Base-by-base conservation (phyloP, 2,888 invertebrate genomes). In the Girardia tigrina region DNA sequence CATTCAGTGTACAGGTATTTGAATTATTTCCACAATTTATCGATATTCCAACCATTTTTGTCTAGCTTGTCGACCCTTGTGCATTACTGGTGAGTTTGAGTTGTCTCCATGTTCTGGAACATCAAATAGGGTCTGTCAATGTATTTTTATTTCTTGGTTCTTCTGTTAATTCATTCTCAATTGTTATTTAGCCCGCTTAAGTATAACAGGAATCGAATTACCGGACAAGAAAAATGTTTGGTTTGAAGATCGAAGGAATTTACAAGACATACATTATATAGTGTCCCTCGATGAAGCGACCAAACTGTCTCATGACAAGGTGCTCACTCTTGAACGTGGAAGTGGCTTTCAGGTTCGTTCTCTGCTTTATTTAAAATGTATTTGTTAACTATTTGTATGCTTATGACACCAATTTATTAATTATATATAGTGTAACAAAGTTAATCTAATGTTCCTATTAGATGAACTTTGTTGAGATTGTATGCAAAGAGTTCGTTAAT, bases 181-280 rank as follows among this genome's bases (percentile, higher is more conserved):
- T 36, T 12, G 8, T 16, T 8, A 12, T 36, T 36, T 16, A 36
- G 36, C 36, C 8, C 8, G 36, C 8, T 36, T 36, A 36, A 36
- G 36, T 36, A 36, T 36, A 12, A 12, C 72, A 6, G 72, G 72
- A 6, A 26, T 72, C 6, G 27, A 72, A n/a, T n/a, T 72, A n/a
- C 72, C 72, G 6, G 20, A 27, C 26, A 72, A 72, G 28, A 28
- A 72, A n/a, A 72, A 72, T 28, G 28, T 72, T 28, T 72, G 72
- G 72, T 72, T 8, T 20, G 72, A 72, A 28, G 72, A 72, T 72
- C 72, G 20, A 12, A 28, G 23, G 12, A 23, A 26, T n/a, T 20
- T 72, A 27, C 26, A 12, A 12, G 70, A 70, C n/a, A 36, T 36
- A 36, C 36, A 36, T 36, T 16, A 36, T 36, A 36, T 36, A 36